Conservation (phyloP, 2,113 vertebrate species). For the Xenopus laevis region DNA sequence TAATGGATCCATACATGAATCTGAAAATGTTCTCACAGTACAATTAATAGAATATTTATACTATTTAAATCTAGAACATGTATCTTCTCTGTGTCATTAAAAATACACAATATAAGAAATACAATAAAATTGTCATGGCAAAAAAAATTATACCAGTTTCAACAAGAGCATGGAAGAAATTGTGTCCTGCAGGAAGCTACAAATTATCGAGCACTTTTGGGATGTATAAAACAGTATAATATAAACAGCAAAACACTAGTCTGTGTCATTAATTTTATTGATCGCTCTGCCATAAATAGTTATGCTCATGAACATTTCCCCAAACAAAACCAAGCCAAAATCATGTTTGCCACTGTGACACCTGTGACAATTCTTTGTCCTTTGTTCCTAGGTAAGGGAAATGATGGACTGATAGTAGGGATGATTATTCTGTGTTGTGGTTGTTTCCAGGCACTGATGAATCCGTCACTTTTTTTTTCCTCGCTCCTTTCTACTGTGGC, state of each 20-base stretch:
- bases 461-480: slow-evolving; percentile 50
- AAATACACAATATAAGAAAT: too few relatives aligned
- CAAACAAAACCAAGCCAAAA: background rate
- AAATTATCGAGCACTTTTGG: background rate
- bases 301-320: background rate
- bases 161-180: background rate
- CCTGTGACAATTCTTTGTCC: slow-evolving; percentile 31
- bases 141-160: background rate
- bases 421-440: slow-evolving; percentile 56
- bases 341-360: background rate
- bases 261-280: background rate
- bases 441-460: slow-evolving; percentile 44
- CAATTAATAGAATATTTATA: too few relatives aligned
- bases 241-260: background rate
- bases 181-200: background rate
- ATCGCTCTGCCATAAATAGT: background rate
- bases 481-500: slow-evolving; percentile 54
- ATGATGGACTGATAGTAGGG: slow-evolving; percentile 51
- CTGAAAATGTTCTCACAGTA: too few relatives aligned
- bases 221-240: background rate
- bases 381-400: slow-evolving; percentile 56
- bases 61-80: too few relatives aligned
- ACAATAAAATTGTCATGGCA: background rate
- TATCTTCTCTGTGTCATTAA: too few relatives aligned
- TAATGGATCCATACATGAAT: too few relatives aligned